Base-by-base conservation (phyloP, 1,140 invertebrate genomes). In the Drosophila ironensis region DNA sequence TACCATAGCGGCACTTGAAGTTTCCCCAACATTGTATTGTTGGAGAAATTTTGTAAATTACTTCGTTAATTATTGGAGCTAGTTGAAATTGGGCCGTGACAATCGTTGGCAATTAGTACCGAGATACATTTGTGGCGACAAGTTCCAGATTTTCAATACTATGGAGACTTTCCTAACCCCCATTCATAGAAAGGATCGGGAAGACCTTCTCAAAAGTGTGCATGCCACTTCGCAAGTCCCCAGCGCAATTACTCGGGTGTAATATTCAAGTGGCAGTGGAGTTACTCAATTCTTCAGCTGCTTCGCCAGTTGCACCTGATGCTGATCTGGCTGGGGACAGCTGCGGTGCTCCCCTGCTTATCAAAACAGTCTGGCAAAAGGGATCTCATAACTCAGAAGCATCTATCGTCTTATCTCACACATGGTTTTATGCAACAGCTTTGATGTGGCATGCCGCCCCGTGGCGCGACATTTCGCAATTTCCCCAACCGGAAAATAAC, bases 381-480 rank as follows among this genome's bases (percentile, higher is more conserved):
- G 51, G 20, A 68, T 68, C 47, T 54, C 60, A 41, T 66, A 67
- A 45, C 64, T 66, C 47, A 41, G 27, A 35, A 38, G 8, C 24
- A 59, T 17, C 38, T 28, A 22, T 22, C 20, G 20, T 22, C 20
- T 37, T 14, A 37, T 28, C 30, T 44, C 48, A 64, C 35, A 64
- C 22, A 14, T n/a, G n/a, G 27, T 25, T 77, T 77, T 77, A 77
- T 77, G 73, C 73, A 77, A 76, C 24, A n/a, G 27, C 70, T 75
- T 74, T 74, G 72, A 74, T 75, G 72, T 74, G 30, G 46, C 12
- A 11, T 9, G 40, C 20, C 72, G 30, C 73, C n/a, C 59, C 42
- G 60, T 45, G 66, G 73, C 40, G 28, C 22, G 14, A 1, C 30
- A 60, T 33, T 59, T 47, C 63, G 51, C 35, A 47, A 57, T 42